These are phyloP conservation scores for Tetranychus truncatus DNA, from an alignment of 2,888 invertebrate species.

Conservation along the genomic window DNA sequence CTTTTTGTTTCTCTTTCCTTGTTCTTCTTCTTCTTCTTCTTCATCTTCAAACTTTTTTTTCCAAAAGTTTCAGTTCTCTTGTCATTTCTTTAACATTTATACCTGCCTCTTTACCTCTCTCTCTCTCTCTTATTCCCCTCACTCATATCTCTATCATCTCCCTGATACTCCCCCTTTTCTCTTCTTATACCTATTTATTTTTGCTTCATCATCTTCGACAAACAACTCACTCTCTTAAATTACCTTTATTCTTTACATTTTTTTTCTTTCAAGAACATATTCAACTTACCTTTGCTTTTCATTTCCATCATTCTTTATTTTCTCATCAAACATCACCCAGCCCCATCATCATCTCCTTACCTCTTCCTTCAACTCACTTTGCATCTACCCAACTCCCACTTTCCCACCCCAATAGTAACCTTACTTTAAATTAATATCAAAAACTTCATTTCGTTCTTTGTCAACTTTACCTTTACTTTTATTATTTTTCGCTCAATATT, in stretches of 20 bases:
- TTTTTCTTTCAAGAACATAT: neutral
- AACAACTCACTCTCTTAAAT: neutral
- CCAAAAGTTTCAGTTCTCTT: too few relatives aligned
- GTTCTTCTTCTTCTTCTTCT: neutral
- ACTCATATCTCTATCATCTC: neutral
- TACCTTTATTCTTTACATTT: neutral
- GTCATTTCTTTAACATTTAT: neutral
- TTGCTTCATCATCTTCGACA: neutral
- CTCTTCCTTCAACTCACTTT: neutral
- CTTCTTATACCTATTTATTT: neutral
- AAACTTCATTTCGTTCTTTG: neutral
- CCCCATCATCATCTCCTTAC: neutral
- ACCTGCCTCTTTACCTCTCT: neutral
- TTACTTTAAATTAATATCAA: neutral
- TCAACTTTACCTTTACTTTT: neutral
- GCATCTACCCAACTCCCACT: neutral
- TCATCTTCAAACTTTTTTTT: too few relatives aligned
- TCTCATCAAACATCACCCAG: neutral
- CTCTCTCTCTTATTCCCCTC: neutral
- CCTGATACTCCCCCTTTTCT: neutral
- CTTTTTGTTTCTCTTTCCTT: neutral
- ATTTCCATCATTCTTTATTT: neutral
- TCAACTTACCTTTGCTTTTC: neutral
- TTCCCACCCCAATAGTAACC: neutral
- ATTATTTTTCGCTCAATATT: neutral